Conservation (phyloP, 2,113 vertebrate species). For the Ascaphus truei region DNA sequence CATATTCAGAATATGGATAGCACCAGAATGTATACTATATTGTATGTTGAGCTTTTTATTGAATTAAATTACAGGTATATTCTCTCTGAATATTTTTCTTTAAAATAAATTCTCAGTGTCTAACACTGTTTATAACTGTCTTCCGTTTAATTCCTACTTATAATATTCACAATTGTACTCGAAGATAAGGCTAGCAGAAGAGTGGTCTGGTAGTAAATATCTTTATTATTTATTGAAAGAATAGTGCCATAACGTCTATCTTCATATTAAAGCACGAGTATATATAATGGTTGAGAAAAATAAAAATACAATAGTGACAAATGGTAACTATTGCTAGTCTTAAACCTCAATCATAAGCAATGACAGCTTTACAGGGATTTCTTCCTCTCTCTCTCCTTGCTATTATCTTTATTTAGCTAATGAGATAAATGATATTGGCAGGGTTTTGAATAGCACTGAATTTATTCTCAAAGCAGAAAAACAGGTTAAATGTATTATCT, state of each 20-base stretch:
- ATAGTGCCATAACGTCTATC: not conserved
- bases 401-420: slow-evolving; percentile 17
- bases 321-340: not conserved
- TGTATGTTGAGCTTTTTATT: no score
- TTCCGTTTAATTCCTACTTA: not conserved
- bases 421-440: slow-evolving; percentile 14
- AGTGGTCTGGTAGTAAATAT: not conserved
- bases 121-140: not conserved
- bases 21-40: no score
- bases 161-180: not conserved
- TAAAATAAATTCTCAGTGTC: not conserved
- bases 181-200: not conserved
- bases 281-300: not conserved
- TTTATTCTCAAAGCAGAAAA: not conserved
- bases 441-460: not conserved
- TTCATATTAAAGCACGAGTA: not conserved
- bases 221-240: not conserved
- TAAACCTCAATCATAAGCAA: not conserved
- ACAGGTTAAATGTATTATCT: not conserved
- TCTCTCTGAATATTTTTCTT: no score
- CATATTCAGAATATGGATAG: no score
- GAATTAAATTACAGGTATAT: no score
- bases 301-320: not conserved
- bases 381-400: no score
- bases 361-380: no score